Base-by-base conservation (phyloP, 2,797 vertebrate species). In the Amazona ochrocephala region DNA sequence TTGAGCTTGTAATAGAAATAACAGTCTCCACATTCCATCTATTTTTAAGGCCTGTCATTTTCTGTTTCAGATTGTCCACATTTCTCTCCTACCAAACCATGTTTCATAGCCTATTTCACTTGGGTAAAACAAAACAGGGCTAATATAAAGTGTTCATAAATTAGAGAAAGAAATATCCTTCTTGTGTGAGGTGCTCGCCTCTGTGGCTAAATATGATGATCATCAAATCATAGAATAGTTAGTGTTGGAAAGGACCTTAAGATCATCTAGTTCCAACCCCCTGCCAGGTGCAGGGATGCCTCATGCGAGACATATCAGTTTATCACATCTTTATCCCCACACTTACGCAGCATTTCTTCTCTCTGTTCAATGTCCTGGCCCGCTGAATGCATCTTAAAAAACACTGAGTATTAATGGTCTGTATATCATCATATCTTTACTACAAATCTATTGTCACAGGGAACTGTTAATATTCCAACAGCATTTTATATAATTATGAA, bases 201-300 rank as follows among this genome's bases (percentile, higher is more conserved):
- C 23, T 70, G 11, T 32, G 39, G 13, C 29, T 53, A 44, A 10
- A 17, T 42, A 14, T 13, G 30, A 51, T 0, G 0, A 50, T 50
- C 14, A 50, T 50, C 26, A 27, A 50, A 60, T 60, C 22, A 17
- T 60, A 37, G n/a, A 60, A 37, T 60, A 60, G n/a, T 8, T 60
- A 37, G n/a, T 22, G n/a, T 17, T 60, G 14, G n/a, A 60, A 24
- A 60, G 56, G n/a, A 24, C 23, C 32, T 37, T 60, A 37, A 24
- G n/a, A 37, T 37, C 56, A 24, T 37, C n/a, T 60, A 37, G 9
- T 26, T 60, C 56, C n/a, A 60, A 24, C n/a, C 22, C 3, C n/a
- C 10, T 37, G n/a, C 22, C 22, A 24, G 24, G n/a, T 10, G 23
- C 23, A 60, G n/a, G 56, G n/a, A 15, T 58, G n/a, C 56, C 21